These are phyloP conservation scores for Neosalanx taihuensis DNA, from an alignment of 2,797 vertebrate genomes.

Conservation along the genomic window DNA sequence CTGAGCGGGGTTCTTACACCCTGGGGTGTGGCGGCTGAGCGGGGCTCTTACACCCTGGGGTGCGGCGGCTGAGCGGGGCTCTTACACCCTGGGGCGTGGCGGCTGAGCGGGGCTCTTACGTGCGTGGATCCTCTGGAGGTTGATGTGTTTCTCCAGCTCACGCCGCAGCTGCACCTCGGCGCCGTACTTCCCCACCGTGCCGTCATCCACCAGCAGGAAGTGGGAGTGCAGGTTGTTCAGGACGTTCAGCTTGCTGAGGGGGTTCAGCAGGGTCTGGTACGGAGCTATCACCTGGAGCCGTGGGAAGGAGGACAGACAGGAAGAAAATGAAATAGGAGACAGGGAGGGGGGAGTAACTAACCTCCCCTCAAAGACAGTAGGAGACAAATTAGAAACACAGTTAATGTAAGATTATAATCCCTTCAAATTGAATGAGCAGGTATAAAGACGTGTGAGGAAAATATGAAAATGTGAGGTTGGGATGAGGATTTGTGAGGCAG, in stretches of 20 bases:
- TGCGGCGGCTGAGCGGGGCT: no score
- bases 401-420: no score
- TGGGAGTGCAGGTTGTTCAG: conserved; percentile 98
- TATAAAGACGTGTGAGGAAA: no score
- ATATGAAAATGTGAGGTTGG: no score
- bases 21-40: no score
- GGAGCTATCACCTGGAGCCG: conserved; percentile 86
- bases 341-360: neutral
- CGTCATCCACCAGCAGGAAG: conserved; percentile 97
- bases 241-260: conserved; percentile 95
- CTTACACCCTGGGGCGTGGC: no score
- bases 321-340: neutral
- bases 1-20: no score
- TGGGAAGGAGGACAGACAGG: neutral
- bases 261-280: conserved; percentile 96
- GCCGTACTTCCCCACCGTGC: conserved; percentile 95
- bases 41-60: no score
- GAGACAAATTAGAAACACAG: neutral
- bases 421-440: no score
- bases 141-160: conserved; percentile 96
- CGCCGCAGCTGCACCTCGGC: conserved; percentile 90
- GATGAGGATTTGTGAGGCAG: no score
- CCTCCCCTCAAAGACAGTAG: neutral
- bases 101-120: conserved; percentile 72
- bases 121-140: conserved; percentile 95